Evolutionary conservation across 2,888 invertebrate species (phyloP), one percentile per base, ranked within the genome.

Genomic region (Nowickia ferox): DNA sequence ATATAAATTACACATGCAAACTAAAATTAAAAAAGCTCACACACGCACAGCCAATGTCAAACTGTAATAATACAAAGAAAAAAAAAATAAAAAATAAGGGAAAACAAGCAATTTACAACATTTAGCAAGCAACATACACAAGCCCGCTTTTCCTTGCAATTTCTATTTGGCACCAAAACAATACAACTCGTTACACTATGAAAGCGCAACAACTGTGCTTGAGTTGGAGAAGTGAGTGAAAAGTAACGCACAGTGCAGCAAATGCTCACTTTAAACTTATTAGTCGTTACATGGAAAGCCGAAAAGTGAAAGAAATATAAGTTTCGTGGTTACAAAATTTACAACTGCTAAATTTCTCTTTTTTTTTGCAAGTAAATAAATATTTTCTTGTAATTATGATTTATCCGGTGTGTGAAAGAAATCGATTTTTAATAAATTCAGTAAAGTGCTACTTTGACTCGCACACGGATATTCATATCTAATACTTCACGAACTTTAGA

Each of bases 121-220:
- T 1, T 48, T 30, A 22, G 48, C 42, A 11, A 38, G 38, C 15
- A 42, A 51, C 22, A 61, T 2, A 44, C 48, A 44, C 3, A 9
- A 19, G 19, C 30, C 42, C 30, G 30, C 55, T 48, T 57, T 30
- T 63, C 51, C 30, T 44, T 82, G 57, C 15, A 8, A 63, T 63
- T 15, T 63, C 48, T 44, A 22, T 63, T 19, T 38, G 68, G 57
- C 17, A 22, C n/a, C 48, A 61, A 81, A 81, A 53, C 55, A 78
- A 72, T 61, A 22, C 48, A 22, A 77, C 22, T 42, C 59, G 51
- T 51, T 6, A 63, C 68, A 69, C 22, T 22, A 17, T 42, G 51
- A 76, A 79, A 71, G 82, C 78, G 85, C 85, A 86, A 86, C 85
- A 86, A 86, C 82, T 86, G 85, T 82, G 59, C 42, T 78, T 59